Conservation (phyloP, 2,113 vertebrate genomes). For the Gallinago jamesoni region DNA sequence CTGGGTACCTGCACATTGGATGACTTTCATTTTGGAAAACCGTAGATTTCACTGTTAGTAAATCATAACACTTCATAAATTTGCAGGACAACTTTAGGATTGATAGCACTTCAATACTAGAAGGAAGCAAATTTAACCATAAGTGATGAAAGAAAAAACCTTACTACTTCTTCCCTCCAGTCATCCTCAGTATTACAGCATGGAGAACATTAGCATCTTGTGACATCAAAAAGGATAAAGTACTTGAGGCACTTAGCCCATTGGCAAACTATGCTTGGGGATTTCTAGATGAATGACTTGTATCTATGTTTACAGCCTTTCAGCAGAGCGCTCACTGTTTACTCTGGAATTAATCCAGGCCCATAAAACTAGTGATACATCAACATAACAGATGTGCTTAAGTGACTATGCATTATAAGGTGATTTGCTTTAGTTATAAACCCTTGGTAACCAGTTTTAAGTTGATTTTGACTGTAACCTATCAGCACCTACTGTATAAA, state of each 20-base stretch:
- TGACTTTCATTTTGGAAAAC: not conserved
- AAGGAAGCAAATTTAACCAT: not conserved
- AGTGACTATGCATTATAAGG: conserved; percentile 13
- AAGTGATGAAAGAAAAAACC: not conserved
- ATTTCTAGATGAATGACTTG: conserved; percentile 1
- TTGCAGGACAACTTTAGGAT: not conserved
- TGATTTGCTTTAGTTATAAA: not conserved
- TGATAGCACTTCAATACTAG: not conserved
- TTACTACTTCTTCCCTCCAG: not conserved
- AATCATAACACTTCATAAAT: not conserved
- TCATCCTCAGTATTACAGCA: not conserved
- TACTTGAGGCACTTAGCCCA: not conserved
- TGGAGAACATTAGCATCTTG: not conserved
- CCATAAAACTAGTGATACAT: conserved; percentile 61
- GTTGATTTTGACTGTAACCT: not conserved
- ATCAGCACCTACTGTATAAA: not conserved
- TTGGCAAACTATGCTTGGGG: not conserved
- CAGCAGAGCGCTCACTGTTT: conserved; percentile 61
- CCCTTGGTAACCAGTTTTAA: not conserved
- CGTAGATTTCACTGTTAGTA: not conserved
- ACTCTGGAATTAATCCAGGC: conserved; percentile 70
- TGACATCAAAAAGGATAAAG: not conserved
- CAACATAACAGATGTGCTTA: conserved; percentile 37
- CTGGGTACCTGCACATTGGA: not conserved
- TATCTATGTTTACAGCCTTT: conserved; percentile 43